Evolutionary conservation across 1,140 invertebrate species (phyloP).

Genomic region (Trichonephila clavata): DNA sequence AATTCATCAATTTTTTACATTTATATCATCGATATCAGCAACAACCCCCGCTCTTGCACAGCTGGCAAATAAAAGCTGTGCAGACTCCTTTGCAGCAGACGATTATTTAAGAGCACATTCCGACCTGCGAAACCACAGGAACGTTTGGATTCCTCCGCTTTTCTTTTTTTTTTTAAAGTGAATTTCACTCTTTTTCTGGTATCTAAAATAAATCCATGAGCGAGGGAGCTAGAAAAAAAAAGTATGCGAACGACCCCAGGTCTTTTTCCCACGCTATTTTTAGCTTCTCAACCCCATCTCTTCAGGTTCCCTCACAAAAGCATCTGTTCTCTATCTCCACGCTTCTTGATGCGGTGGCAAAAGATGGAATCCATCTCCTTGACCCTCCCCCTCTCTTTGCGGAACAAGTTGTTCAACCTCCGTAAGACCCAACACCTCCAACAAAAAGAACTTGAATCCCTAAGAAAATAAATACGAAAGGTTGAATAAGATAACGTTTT

Average conservation of each 20-base stretch:
- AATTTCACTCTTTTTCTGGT: background rate
- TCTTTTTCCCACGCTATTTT: slow-evolving; percentile 53
- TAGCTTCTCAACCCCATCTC: slow-evolving; percentile 28
- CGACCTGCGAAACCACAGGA: background rate
- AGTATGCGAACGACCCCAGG: background rate
- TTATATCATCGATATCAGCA: too few species aligned
- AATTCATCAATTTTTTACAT: too few species aligned
- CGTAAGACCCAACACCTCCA: too few species aligned
- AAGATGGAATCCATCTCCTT: background rate
- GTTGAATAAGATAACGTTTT: background rate
- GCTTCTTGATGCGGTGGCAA: background rate
- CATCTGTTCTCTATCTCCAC: slow-evolving; percentile 26
- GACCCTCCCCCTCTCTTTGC: background rate
- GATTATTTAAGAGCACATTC: background rate
- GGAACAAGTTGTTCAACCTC: background rate
- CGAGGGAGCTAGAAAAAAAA: background rate
- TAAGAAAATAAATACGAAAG: background rate
- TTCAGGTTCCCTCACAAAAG: background rate
- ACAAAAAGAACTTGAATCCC: background rate
- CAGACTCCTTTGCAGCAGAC: background rate
- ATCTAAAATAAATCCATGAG: background rate
- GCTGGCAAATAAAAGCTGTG: too few species aligned
- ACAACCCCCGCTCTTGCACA: too few species aligned
- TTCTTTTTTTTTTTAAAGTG: background rate
- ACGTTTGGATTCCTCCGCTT: background rate